A percentile compares a stretch with the other conserved stretches of the same genome.
Conservation (phyloP, 2,888 invertebrate genomes). For the Agrenia bidenticulata region DNA sequence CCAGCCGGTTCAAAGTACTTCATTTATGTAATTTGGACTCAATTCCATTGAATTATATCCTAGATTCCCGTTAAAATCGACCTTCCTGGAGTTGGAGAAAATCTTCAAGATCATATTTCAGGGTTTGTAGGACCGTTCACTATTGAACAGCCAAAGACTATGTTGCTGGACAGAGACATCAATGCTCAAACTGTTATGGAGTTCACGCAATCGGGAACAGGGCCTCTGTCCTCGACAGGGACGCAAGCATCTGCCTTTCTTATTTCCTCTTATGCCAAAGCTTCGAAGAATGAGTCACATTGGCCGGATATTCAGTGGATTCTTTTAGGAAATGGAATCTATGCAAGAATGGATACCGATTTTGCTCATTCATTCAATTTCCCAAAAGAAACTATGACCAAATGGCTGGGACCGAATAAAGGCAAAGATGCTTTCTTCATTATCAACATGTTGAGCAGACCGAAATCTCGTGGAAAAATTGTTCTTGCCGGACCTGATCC, state of each 20-base stretch:
- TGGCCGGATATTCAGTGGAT: conserved; percentile 50
- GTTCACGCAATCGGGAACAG: conserved; percentile 43
- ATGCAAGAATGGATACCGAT: conserved; percentile 34
- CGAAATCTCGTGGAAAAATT: conserved; percentile 44
- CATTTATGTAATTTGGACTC: too few relatives aligned
- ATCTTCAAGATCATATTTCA: conserved; percentile 45
- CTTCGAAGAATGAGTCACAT: conserved; percentile 28
- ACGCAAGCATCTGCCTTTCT: conserved; percentile 45
- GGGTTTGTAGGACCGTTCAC: conserved; percentile 45
- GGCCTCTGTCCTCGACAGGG: conserved; percentile 48
- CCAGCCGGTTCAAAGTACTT: too few relatives aligned
- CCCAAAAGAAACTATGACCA: conserved; percentile 34
- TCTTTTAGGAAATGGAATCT: conserved; percentile 44
- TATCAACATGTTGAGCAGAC: conserved; percentile 45
- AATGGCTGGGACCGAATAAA: conserved; percentile 35
- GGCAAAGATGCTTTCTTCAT: conserved; percentile 48
- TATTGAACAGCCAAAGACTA: conserved; percentile 41
- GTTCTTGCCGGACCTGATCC: conserved; percentile 37
- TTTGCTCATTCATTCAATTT: conserved; percentile 49
- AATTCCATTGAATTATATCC: too few relatives aligned
- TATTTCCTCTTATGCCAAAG: conserved; percentile 36
- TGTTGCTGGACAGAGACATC: conserved; percentile 49
- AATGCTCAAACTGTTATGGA: conserved; percentile 40
- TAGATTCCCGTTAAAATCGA: conserved; percentile 46
- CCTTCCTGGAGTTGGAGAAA: conserved; percentile 47